Percentiles rank a stretch among this genome's conserved stretches.
phyloP scores from a whole-genome alignment of 2,797 vertebrate species.

The Rhinatrema bivittatum region DNA sequence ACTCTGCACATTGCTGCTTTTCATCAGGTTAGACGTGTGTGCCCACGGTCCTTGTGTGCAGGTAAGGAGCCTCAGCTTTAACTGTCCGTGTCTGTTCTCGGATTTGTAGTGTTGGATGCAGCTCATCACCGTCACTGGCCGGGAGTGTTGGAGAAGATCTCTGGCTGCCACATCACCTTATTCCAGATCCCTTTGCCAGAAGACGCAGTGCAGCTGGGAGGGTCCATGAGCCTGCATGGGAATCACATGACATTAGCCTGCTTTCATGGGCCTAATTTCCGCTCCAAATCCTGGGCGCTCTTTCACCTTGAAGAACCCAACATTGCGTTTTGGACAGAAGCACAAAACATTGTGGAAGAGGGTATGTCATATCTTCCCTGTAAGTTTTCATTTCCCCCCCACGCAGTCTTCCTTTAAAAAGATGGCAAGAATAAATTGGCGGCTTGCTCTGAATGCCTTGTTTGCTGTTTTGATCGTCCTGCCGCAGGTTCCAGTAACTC shows the following conservation, averaged over 20 bases:
- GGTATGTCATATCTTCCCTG: slow-evolving; percentile 57
- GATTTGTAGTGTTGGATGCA: slow-evolving; percentile 77
- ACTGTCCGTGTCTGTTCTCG: neutral
- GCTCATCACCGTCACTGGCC: slow-evolving; percentile 98
- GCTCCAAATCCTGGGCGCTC: slow-evolving; percentile 95
- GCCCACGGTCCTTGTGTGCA: too few species aligned
- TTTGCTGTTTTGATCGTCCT: too few species aligned
- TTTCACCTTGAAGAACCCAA: slow-evolving; percentile 98
- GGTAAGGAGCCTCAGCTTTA: too few species aligned
- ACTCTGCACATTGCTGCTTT: too few species aligned
- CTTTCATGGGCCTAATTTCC: slow-evolving; percentile 97
- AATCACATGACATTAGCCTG: slow-evolving; percentile 98
- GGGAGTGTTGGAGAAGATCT: slow-evolving; percentile 87
- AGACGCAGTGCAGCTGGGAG: slow-evolving; percentile 92
- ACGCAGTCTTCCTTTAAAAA: too few species aligned
- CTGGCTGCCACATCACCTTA: slow-evolving; percentile 94
- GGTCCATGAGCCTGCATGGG: slow-evolving; percentile 95
- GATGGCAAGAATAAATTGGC: too few species aligned
- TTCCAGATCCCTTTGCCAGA: slow-evolving; percentile 93
- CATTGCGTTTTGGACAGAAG: slow-evolving; percentile 98
- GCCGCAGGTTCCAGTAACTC: slow-evolving; percentile 81
- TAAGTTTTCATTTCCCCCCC: too few species aligned
- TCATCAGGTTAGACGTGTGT: too few species aligned
- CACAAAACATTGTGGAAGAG: slow-evolving; percentile 95
- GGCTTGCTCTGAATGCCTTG: too few species aligned